Percentiles rank a stretch among this genome's conserved stretches.
Evolutionary conservation across 2,797 vertebrate genomes (phyloP).

Genomic region (Leucoraja ocellata): DNA sequence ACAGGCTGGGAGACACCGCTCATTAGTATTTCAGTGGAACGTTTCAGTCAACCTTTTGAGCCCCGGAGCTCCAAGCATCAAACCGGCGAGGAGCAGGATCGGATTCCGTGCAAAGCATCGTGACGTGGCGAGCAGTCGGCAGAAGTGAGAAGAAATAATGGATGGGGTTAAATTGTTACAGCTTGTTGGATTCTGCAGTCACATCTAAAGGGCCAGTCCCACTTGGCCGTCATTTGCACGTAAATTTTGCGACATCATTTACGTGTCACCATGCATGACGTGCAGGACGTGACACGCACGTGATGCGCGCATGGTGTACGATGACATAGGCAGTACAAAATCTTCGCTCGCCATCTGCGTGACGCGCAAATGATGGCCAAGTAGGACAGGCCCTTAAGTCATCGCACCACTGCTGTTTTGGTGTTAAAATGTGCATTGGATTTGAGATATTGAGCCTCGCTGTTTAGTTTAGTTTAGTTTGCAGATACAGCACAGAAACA

Average conservation of each 20-base stretch:
- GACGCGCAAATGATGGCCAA: no score
- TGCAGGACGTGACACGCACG: no score
- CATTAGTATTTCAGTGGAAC: conserved; percentile 22
- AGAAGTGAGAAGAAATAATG: background rate
- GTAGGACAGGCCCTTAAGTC: no score
- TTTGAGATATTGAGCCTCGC: background rate
- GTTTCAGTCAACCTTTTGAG: background rate
- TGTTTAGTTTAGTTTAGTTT: background rate
- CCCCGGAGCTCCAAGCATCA: background rate
- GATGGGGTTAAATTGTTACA: background rate
- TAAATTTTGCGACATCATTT: no score
- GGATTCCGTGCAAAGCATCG: background rate
- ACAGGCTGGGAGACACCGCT: conserved; percentile 24
- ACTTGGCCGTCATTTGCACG: no score
- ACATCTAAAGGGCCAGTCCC: no score
- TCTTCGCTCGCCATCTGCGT: no score
- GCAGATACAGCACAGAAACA: no score
- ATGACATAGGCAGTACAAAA: no score
- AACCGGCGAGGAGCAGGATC: background rate
- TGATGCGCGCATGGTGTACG: no score
- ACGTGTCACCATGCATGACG: no score
- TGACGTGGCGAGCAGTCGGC: background rate
- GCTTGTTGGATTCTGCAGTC: background rate
- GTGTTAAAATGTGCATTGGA: background rate
- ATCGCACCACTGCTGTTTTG: background rate